Conservation (phyloP, 64 coral and sea anemone species). For the Hydrozoanthus tunicans region DNA sequence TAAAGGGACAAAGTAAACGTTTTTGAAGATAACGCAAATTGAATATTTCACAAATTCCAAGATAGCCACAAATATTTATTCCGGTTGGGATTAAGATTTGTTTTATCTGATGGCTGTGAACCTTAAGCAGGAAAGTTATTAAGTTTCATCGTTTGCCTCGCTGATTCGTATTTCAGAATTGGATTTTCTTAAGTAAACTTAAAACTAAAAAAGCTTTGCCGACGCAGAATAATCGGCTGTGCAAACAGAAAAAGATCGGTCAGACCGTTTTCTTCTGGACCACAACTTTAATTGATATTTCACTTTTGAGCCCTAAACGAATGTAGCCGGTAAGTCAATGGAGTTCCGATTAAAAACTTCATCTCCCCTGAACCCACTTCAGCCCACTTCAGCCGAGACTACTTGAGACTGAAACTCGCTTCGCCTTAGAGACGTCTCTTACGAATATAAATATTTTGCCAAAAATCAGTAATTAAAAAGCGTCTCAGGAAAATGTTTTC, state of each 20-base stretch:
- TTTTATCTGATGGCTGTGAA: background rate
- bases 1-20: background rate
- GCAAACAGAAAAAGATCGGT: too few species aligned
- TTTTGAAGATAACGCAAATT: background rate
- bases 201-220: too few species aligned
- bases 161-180: background rate
- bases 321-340: too few species aligned
- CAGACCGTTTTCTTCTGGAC: too few species aligned
- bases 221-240: too few species aligned
- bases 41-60: constrained; percentile 34
- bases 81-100: background rate
- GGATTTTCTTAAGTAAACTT: too few species aligned
- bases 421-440: background rate
- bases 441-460: background rate
- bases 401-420: background rate
- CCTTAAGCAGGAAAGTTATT: background rate
- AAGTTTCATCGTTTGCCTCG: too few species aligned
- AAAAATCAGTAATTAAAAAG: background rate
- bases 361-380: too few species aligned
- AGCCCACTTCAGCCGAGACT: background rate
- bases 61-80: background rate
- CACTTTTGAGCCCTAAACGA: too few species aligned
- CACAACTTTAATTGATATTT: too few species aligned
- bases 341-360: too few species aligned
- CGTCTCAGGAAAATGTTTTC: background rate